phyloP scores from a whole-genome alignment of 2,113 vertebrate species.

The Laticauda laticaudata region DNA sequence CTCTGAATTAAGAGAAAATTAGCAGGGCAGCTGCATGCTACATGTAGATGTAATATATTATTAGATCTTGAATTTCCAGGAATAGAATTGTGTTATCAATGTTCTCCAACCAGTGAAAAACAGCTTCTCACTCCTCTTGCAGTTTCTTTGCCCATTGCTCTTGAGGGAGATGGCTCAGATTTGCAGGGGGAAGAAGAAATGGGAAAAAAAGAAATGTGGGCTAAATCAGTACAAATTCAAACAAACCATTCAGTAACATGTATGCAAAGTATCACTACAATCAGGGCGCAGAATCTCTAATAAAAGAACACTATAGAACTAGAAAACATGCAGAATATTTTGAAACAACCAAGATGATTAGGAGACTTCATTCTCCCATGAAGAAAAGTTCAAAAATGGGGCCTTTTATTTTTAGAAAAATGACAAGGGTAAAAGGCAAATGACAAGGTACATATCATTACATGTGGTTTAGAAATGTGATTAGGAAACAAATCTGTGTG shows the following conservation, averaged over 20 bases:
- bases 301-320: neutral
- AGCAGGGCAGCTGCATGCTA: neutral
- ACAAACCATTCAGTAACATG: neutral
- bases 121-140: neutral
- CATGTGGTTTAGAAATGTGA: neutral
- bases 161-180: neutral
- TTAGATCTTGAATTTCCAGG: neutral
- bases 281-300: neutral
- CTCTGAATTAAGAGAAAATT: neutral
- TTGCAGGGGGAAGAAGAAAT: neutral
- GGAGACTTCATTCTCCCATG: neutral
- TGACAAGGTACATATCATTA: neutral
- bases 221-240: neutral
- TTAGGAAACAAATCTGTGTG: neutral
- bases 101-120: neutral
- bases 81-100: neutral
- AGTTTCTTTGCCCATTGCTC: neutral
- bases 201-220: neutral
- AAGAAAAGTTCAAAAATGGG: neutral
- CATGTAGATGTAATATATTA: neutral
- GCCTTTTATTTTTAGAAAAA: neutral
- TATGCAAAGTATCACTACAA: neutral
- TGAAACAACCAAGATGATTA: neutral
- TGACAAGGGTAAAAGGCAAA: neutral
- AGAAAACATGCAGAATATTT: neutral